Percentiles rank a stretch among this genome's conserved stretches.
Conservation (phyloP, 2,797 vertebrate genomes). For the Tamandua tetradactyla region DNA sequence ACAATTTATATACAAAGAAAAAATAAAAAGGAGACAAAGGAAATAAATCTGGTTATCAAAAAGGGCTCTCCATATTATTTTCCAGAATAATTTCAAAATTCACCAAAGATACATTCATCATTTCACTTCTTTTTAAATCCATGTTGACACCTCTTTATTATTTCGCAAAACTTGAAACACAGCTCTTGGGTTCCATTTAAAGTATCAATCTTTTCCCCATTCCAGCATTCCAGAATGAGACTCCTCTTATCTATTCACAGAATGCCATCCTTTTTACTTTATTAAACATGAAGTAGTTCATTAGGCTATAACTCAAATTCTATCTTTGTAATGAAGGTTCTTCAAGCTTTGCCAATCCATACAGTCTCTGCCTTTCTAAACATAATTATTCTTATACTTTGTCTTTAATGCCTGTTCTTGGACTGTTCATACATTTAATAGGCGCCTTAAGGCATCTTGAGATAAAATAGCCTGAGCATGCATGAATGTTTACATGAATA, state of each 20-base stretch:
- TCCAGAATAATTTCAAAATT: slow-evolving; percentile 28
- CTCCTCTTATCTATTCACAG: background rate
- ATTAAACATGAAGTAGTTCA: background rate
- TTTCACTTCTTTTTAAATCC: background rate
- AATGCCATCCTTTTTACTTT: background rate
- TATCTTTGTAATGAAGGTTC: background rate
- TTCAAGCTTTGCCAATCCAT: background rate
- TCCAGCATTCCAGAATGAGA: background rate
- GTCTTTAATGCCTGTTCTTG: background rate
- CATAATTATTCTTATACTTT: background rate
- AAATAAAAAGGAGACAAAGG: background rate
- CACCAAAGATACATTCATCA: background rate
- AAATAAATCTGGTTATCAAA: background rate
- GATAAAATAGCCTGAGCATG: background rate
- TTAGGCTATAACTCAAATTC: background rate
- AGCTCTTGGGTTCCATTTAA: background rate
- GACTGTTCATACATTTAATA: background rate
- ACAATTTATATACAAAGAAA: background rate
- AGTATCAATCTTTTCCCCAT: background rate
- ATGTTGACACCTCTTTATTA: background rate
- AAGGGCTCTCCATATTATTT: background rate
- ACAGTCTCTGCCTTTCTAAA: slow-evolving; percentile 17
- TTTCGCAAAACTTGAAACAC: background rate
- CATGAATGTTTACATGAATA: background rate
- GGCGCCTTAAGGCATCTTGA: background rate